Conservation (phyloP, 2,797 vertebrate species). For the Intellagama lesueurii region DNA sequence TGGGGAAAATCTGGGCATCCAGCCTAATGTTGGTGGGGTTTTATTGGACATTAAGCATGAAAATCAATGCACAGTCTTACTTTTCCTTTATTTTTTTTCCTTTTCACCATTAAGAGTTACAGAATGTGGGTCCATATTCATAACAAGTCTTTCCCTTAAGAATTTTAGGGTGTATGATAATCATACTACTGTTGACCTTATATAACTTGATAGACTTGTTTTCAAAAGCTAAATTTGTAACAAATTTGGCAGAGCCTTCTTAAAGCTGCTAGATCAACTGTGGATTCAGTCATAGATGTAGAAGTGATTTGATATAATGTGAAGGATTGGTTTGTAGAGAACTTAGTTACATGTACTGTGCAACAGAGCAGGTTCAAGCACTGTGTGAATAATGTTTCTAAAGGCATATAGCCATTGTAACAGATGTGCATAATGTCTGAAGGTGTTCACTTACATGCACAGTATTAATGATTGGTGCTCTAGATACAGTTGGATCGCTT, state of each 20-base stretch:
- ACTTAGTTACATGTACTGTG: neutral
- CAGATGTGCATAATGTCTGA: neutral
- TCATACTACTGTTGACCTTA: constrained; percentile 16
- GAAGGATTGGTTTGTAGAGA: neutral
- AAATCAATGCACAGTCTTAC: neutral
- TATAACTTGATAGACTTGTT: constrained; percentile 15
- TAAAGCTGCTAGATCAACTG: neutral
- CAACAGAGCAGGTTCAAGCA: neutral
- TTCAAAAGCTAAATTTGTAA: constrained; percentile 30
- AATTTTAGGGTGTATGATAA: constrained; percentile 29
- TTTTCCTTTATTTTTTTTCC: constrained; percentile 34
- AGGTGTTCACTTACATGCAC: neutral
- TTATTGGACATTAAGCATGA: neutral
- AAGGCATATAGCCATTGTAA: neutral
- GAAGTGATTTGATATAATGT: neutral
- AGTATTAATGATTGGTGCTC: neutral
- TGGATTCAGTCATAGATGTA: neutral
- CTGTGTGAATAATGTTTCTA: neutral
- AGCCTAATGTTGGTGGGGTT: neutral
- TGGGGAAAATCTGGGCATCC: neutral
- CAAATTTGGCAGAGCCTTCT: neutral
- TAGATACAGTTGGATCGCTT: neutral
- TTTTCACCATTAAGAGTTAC: constrained; percentile 31
- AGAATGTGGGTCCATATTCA: neutral
- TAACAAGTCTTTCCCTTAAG: neutral